Evolutionary conservation across 2,888 invertebrate species (phyloP), one percentile per base, ranked within the genome.

Genomic region (Euplexia lucipara): DNA sequence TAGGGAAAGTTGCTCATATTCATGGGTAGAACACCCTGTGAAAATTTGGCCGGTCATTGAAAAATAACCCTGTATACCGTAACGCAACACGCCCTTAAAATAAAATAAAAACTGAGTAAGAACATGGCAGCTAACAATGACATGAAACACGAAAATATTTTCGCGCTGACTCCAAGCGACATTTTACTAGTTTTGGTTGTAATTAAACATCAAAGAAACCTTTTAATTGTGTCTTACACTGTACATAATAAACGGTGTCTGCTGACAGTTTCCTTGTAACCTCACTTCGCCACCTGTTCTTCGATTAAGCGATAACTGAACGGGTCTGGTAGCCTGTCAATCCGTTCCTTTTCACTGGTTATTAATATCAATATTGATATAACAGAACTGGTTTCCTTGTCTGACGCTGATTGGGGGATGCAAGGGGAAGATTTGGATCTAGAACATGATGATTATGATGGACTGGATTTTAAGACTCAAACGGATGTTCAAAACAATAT

Each of bases 391-490:
- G 74, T 73, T 49, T 34, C 26, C 42, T 70, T 70, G 70, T 60
- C 49, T 75, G 74, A 75, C 74, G 60, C 70, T 74, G 75, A 74
- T 74, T 73, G 73, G 70, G 71, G 64, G 73, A 73, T 63, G 75
- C 47, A 14, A 14, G 58, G 45, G 49, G 54, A 20, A 64, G 74
- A 74, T 74, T 60, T 10, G 30, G 59, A 75, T 70, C 75, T 48
- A 34, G 1, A 32, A 42, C 35, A 48, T 49, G 47, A 35, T 56
- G 53, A 41, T 45, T 34, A 65, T 30, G 54, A 73, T 52, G 32
- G 14, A 8, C 30, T 32, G 44, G 20, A 30, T 60, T 56, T 58
- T 51, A 41, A 59, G 9, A 7, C 14, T 2, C 20, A 14, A 10
- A 16, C 48, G 48, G 53, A 70, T 53, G 37, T 48, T 37, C n/a